Evolutionary conservation across 2,888 invertebrate species (phyloP).

Genomic region (Tromatobia lineatoria): DNA sequence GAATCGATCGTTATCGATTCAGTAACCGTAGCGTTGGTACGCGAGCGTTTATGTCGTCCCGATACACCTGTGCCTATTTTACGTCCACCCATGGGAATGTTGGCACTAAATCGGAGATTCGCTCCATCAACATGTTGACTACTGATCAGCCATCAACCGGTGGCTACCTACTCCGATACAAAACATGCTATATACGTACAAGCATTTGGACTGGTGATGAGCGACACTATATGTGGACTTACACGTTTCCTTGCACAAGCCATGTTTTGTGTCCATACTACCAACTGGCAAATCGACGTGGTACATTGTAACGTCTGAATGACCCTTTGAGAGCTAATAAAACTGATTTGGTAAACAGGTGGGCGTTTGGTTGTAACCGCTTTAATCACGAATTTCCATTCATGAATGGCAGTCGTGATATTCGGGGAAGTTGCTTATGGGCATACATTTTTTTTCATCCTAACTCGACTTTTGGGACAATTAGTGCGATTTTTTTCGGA

Average conservation of each 20-base stretch:
- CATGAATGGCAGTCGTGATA: not conserved
- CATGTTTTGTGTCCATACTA: conserved; percentile 4
- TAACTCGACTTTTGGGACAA: too few relatives aligned
- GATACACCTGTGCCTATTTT: conserved; percentile 78
- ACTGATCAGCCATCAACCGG: conserved; percentile 63
- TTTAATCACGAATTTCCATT: not conserved
- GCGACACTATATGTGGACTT: conserved; percentile 1
- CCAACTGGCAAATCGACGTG: not conserved
- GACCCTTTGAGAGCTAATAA: not conserved
- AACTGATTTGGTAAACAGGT: not conserved
- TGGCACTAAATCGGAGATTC: conserved; percentile 73
- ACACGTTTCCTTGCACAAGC: not conserved
- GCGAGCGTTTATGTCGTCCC: conserved; percentile 77
- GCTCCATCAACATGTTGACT: conserved; percentile 62
- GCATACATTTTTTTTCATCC: not conserved
- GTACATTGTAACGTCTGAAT: conserved; percentile 24
- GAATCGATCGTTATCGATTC: conserved; percentile 75
- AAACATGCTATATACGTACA: conserved; percentile 1
- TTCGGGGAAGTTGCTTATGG: not conserved
- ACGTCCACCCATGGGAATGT: conserved; percentile 76
- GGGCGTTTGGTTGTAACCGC: not conserved
- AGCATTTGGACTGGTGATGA: not conserved
- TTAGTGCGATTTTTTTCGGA: too few relatives aligned
- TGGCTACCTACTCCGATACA: conserved; percentile 4
- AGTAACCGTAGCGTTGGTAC: conserved; percentile 73